phyloP scores from a whole-genome alignment of 2,113 vertebrate species.

The Fukomys damarensis region DNA sequence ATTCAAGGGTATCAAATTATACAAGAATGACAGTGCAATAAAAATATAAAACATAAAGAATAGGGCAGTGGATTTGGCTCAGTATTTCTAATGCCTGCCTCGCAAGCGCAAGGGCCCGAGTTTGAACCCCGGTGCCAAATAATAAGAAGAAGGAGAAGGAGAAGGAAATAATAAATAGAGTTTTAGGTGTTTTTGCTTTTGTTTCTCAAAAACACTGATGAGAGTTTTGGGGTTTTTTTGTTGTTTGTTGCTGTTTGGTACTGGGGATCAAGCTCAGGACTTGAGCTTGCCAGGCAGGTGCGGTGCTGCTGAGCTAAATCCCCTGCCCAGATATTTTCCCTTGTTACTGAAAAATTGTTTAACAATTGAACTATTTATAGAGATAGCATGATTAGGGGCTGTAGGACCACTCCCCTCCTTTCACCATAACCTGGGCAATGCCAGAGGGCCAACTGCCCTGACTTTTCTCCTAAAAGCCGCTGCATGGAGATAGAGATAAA shows the following conservation, averaged over 20 bases:
- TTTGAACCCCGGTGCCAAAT: too few species aligned
- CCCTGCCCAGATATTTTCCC: too few species aligned
- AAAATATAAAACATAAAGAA: background rate
- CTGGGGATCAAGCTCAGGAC: too few species aligned
- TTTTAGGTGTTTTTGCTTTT: background rate
- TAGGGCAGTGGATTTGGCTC: too few species aligned
- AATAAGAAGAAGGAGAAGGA: too few species aligned
- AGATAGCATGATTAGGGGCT: background rate
- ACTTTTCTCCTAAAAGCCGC: background rate
- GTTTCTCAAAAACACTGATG: background rate
- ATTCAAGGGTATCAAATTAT: background rate
- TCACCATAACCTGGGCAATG: background rate
- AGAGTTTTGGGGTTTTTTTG: too few species aligned
- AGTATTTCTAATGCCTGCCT: too few species aligned
- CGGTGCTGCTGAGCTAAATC: too few species aligned
- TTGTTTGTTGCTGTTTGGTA: too few species aligned
- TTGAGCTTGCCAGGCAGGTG: too few species aligned
- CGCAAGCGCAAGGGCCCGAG: too few species aligned
- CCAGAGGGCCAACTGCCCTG: background rate
- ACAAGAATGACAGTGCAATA: background rate
- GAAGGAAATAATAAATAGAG: too few species aligned
- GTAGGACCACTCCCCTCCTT: background rate
- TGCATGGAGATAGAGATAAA: background rate
- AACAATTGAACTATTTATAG: background rate
- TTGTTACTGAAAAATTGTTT: background rate